phyloP scores from a whole-genome alignment of 2,797 vertebrate species.

The Myiothlypis chrysogaster region DNA sequence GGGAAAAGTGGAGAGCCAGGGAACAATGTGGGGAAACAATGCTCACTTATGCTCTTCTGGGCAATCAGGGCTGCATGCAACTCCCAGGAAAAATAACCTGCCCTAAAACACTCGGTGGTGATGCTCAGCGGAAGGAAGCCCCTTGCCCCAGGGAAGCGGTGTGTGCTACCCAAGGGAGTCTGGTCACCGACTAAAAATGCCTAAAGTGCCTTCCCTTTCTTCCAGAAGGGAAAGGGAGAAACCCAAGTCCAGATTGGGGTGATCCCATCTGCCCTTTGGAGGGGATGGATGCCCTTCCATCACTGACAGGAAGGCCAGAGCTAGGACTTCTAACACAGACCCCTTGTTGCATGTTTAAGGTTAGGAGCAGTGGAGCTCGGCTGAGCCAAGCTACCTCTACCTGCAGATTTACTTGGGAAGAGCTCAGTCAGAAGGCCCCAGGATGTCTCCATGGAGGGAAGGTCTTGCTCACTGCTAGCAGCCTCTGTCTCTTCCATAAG shows the following conservation, averaged over 20 bases:
- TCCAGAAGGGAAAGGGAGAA: background rate
- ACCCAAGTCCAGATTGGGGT: background rate
- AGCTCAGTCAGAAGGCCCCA: background rate
- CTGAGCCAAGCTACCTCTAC: background rate
- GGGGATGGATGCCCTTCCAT: background rate
- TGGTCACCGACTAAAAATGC: accelerated
- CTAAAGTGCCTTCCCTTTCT: background rate
- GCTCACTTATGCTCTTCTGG: slow-evolving; percentile 56
- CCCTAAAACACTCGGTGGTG: background rate
- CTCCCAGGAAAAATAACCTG: slow-evolving; percentile 44
- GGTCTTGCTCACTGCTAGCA: background rate
- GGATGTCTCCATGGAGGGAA: background rate
- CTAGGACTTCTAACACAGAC: background rate
- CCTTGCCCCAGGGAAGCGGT: background rate
- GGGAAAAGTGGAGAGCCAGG: slow-evolving; percentile 57
- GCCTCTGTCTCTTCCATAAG: background rate
- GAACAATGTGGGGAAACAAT: slow-evolving; percentile 54
- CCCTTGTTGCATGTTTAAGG: background rate
- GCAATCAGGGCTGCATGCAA: background rate
- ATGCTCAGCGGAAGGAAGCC: slow-evolving; percentile 2
- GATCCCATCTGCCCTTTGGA: background rate
- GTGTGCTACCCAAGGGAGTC: background rate
- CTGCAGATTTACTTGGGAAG: background rate
- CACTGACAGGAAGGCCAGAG: background rate
- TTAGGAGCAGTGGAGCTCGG: background rate